These are phyloP conservation scores for Drosophila busckii DNA, from an alignment of 1,140 invertebrate species.

Conservation along the genomic window DNA sequence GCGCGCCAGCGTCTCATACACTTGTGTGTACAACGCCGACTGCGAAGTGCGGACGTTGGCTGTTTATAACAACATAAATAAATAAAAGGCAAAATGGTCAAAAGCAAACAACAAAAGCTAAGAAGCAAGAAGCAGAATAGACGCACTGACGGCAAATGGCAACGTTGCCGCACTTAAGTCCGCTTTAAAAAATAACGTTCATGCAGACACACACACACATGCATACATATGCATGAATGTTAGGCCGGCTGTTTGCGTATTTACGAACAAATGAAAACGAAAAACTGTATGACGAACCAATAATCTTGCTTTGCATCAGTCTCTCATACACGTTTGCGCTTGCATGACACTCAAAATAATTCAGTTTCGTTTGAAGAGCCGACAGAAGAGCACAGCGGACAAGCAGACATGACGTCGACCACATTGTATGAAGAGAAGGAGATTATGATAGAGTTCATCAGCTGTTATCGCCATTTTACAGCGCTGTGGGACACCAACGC, in stretches of 20 bases:
- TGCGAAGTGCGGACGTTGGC: slow-evolving; percentile 35
- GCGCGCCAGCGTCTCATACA: slow-evolving; percentile 34
- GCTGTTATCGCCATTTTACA: slow-evolving; percentile 51
- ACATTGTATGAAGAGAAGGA: slow-evolving; percentile 53
- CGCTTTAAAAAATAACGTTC: no score
- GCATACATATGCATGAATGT: neutral
- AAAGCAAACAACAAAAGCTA: slow-evolving; percentile 31
- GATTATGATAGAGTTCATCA: slow-evolving; percentile 58
- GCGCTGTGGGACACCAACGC: slow-evolving; percentile 48
- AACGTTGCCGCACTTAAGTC: neutral
- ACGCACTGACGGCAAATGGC: slow-evolving; percentile 10
- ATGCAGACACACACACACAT: neutral
- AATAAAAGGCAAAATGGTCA: slow-evolving; percentile 49
- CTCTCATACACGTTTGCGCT: slow-evolving; percentile 32
- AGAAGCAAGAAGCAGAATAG: slow-evolving; percentile 12
- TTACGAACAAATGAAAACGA: no score
- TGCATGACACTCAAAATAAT: slow-evolving; percentile 35
- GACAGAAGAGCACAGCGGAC: neutral
- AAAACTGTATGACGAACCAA: no score
- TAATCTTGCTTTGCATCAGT: no score
- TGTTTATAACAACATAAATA: slow-evolving; percentile 61
- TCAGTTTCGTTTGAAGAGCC: slow-evolving; percentile 10
- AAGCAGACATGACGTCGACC: slow-evolving; percentile 12
- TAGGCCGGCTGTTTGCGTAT: no score
- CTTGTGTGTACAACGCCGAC: slow-evolving; percentile 21